Base-by-base conservation (phyloP, 2,888 invertebrate species). In the Amphimallon solstitiale region DNA sequence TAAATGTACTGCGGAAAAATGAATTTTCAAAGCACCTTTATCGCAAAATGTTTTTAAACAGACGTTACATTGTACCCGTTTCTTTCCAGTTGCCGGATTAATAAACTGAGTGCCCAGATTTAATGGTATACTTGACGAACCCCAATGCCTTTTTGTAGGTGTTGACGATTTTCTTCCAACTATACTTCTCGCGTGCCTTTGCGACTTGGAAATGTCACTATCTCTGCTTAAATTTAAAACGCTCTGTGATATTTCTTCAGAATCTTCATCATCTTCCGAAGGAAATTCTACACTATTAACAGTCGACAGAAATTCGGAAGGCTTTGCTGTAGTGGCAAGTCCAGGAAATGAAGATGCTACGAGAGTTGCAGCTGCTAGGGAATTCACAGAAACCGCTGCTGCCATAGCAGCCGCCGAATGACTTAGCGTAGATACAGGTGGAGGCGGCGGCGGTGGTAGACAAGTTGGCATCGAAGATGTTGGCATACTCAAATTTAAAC, bases 11-110 rank as follows among this genome's bases (percentile, higher is more conserved):
- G 99, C 99, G 56, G 97, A 97, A 80, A 98, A 98, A 82, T 99
- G 99, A 5, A 99, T 99, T 84, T 99, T 99, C 19, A 99, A 86
- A 0, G 99, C 99, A 68, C 98, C 99, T 85, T 99, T 99, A 86
- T 99, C 99, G 86, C 99, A 99, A 85, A 99, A 99, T 12, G 98
- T 98, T 85, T 99, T 99, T 68, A 97, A 85, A 81, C 99, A 99
- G 43, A 97, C 97, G 77, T 97, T 96, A 83, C 99, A 99, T 81
- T 98, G 95, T 2, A 98, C 98, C 71, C 98, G 89, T 80, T 97
- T 97, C 83, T 98, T 98, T 0, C 95, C 95, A 0, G 95, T 95
- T 0, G 94, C 90, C 0, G 95, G 95, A 79, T 95, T 96, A 29
- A 95, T 94, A 72, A 95, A 93, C 74, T 95, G 93, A 0, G 95